Conservation (phyloP, 2,888 invertebrate species). For the Malthinus flaveolus region DNA sequence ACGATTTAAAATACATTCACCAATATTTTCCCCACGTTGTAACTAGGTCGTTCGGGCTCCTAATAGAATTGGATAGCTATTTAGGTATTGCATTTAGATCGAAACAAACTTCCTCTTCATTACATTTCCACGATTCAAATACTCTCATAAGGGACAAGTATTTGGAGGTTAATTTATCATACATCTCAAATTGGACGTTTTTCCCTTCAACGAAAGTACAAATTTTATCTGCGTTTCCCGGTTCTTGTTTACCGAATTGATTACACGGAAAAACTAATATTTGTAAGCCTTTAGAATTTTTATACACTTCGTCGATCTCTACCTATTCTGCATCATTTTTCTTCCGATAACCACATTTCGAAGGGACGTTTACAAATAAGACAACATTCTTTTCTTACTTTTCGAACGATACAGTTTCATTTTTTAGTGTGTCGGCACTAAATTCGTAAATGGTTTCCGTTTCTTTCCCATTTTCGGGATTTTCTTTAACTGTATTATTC, state of each 20-base stretch:
- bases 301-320: slow-evolving; percentile 73
- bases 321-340: slow-evolving; percentile 84
- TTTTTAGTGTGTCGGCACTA: slow-evolving; percentile 77
- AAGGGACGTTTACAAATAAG: slow-evolving; percentile 86
- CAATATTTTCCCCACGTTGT: slow-evolving; percentile 42
- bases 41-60: slow-evolving; percentile 40
- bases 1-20: slow-evolving; percentile 17
- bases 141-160: slow-evolving; percentile 69
- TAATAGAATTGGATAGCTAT: slow-evolving; percentile 62
- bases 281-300: slow-evolving; percentile 70
- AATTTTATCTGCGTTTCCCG: slow-evolving; percentile 65
- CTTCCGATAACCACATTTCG: slow-evolving; percentile 81
- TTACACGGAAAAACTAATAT: slow-evolving; percentile 88
- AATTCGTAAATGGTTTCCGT: slow-evolving; percentile 82
- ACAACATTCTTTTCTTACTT: slow-evolving; percentile 81
- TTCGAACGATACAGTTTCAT: slow-evolving; percentile 76
- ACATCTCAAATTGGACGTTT: slow-evolving; percentile 72
- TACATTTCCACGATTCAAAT: slow-evolving; percentile 63
- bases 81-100: slow-evolving; percentile 72
- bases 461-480: slow-evolving; percentile 61
- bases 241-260: slow-evolving; percentile 76
- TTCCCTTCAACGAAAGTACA: slow-evolving; percentile 64
- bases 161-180: slow-evolving; percentile 67
- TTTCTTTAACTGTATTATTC: slow-evolving; percentile 33
- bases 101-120: slow-evolving; percentile 89